Conservation (phyloP, 2,797 vertebrate genomes). For the Sebastes miniatus region DNA sequence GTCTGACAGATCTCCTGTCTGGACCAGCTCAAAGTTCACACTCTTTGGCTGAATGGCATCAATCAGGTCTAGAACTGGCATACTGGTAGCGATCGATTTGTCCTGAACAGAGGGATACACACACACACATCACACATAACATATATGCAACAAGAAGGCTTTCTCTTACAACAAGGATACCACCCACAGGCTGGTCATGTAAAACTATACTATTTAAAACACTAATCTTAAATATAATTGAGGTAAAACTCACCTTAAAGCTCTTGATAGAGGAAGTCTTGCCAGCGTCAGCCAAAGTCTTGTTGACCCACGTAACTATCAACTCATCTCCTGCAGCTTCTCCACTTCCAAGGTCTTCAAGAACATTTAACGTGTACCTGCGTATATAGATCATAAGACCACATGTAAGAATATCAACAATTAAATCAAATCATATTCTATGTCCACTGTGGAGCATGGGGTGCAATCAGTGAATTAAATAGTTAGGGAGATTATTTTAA, state of each 20-base stretch:
- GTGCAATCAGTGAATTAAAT: neutral
- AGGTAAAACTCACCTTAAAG: constrained; percentile 84
- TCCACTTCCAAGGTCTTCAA: constrained; percentile 90
- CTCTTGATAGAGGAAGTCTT: constrained; percentile 91
- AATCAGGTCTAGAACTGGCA: constrained; percentile 94
- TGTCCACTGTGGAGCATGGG: neutral
- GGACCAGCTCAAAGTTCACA: constrained; percentile 94
- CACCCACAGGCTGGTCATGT: neutral
- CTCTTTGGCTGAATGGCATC: constrained; percentile 94
- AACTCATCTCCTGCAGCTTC: constrained; percentile 92
- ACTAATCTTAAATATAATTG: neutral
- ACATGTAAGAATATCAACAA: neutral
- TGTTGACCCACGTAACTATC: constrained; percentile 94
- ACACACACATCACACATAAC: constrained; percentile 5
- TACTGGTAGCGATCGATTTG: constrained; percentile 89
- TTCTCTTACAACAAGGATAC: neutral
- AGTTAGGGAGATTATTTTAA: too few species aligned
- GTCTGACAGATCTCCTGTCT: constrained; percentile 83
- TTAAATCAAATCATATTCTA: neutral
- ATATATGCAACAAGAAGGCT: neutral
- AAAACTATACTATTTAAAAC: neutral
- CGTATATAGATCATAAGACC: neutral
- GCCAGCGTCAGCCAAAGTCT: constrained; percentile 85
- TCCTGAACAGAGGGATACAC: constrained; percentile 79
- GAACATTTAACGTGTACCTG: constrained; percentile 94